These are phyloP conservation scores for Microtus ochrogaster DNA, from an alignment of 2,113 vertebrate genomes.

Conservation along the genomic window DNA sequence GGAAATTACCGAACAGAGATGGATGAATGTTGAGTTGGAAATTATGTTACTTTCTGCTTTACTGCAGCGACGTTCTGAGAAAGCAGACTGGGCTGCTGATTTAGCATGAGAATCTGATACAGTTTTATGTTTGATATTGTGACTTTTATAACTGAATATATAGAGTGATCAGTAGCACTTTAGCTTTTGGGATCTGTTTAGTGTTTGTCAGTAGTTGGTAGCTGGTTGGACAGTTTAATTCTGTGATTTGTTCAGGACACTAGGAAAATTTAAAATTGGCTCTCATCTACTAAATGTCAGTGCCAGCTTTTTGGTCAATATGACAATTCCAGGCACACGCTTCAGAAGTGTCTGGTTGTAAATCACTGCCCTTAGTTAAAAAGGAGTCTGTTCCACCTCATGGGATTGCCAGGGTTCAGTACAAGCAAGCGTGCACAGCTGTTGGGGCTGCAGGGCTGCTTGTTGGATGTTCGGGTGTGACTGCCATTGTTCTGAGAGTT, in stretches of 20 bases:
- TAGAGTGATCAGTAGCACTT: not conserved
- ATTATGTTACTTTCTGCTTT: slow-evolving; percentile 25
- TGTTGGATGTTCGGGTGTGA: not conserved
- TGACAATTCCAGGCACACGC: not conserved
- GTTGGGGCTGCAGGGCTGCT: not conserved
- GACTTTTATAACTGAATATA: slow-evolving; percentile 1
- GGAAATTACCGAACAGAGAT: not conserved
- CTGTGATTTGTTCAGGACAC: not conserved
- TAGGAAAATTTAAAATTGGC: not conserved
- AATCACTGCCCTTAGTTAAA: not conserved
- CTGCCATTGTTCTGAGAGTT: not conserved
- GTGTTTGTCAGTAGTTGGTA: not conserved
- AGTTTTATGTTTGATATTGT: slow-evolving; percentile 23
- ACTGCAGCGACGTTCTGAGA: not conserved
- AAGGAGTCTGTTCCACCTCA: not conserved
- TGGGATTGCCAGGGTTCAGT: not conserved
- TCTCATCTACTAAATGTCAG: not conserved
- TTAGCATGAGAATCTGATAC: not conserved
- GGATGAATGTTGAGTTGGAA: slow-evolving; percentile 36
- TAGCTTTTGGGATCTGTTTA: slow-evolving; percentile 23
- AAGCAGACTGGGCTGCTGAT: not conserved
- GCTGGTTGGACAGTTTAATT: slow-evolving; percentile 1
- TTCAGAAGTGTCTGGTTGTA: not conserved
- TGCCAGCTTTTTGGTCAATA: not conserved
- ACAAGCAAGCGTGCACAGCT: not conserved